These are phyloP conservation scores for Apteryx owenii DNA, from an alignment of 2,113 vertebrate species.

Conservation along the genomic window DNA sequence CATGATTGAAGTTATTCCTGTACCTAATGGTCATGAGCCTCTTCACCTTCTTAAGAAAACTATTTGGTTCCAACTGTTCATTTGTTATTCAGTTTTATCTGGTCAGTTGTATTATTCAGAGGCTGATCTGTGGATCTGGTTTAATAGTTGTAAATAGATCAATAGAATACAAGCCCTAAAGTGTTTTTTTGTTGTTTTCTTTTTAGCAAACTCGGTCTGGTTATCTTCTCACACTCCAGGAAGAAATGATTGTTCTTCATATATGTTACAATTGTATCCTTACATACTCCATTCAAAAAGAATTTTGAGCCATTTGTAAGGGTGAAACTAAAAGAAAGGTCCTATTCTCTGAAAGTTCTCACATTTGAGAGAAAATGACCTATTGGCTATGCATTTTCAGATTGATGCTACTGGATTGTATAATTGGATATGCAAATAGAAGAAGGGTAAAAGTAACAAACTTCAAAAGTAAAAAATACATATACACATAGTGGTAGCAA, in stretches of 20 bases:
- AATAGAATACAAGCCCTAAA: background rate
- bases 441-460: background rate
- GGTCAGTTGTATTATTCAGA: background rate
- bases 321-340: background rate
- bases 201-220: background rate
- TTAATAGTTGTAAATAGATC: background rate
- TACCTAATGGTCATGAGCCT: background rate
- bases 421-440: background rate
- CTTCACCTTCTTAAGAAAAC: background rate
- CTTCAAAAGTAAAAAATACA: background rate
- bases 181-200: background rate
- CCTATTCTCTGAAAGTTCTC: background rate
- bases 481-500: background rate
- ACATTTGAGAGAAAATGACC: background rate
- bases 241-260: background rate
- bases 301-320: background rate
- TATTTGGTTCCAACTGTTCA: background rate
- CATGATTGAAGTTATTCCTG: background rate
- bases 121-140: background rate
- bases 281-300: background rate
- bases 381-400: background rate
- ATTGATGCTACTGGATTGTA: background rate
- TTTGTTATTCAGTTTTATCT: background rate
- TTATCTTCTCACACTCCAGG: background rate
- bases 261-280: background rate